phyloP scores from a whole-genome alignment of 2,888 invertebrate species.

The Muschampia plurimacula region DNA sequence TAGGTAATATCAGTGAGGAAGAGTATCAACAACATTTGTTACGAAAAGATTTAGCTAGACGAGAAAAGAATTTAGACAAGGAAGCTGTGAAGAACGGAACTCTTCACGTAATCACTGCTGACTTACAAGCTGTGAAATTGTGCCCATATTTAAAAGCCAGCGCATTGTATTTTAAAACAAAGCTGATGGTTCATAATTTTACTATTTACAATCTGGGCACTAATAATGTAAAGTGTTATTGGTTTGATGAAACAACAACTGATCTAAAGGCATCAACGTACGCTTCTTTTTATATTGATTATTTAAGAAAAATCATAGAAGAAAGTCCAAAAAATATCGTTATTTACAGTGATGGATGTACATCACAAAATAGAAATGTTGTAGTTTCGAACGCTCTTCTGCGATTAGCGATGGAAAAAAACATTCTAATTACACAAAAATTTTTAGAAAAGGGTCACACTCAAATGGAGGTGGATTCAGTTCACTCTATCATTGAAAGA shows the following conservation, averaged over 20 bases:
- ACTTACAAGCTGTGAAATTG: constrained; percentile 52
- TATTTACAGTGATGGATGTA: constrained; percentile 9
- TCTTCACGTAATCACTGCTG: constrained; percentile 47
- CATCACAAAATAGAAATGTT: neutral
- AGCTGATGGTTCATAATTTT: neutral
- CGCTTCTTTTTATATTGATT: constrained; percentile 12
- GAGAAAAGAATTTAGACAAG: constrained; percentile 46
- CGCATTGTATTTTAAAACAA: constrained; percentile 13
- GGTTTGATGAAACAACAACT: constrained; percentile 1
- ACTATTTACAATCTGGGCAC: constrained; percentile 6
- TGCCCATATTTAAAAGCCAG: constrained; percentile 45
- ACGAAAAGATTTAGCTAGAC: constrained; percentile 46
- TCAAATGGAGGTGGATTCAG: constrained; percentile 49
- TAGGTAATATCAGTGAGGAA: constrained; percentile 33
- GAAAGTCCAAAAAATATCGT: neutral
- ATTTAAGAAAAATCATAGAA: neutral
- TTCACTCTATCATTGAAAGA: constrained; percentile 54
- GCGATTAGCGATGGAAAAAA: constrained; percentile 24
- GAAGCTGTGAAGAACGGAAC: constrained; percentile 46
- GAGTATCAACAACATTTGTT: constrained; percentile 42
- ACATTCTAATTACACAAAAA: constrained; percentile 31
- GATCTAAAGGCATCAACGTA: constrained; percentile 10
- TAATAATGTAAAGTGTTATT: neutral
- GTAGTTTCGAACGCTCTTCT: constrained; percentile 1
- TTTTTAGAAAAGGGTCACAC: constrained; percentile 38